Conservation (phyloP, 2,888 invertebrate species). For the Aelia acuminata region DNA sequence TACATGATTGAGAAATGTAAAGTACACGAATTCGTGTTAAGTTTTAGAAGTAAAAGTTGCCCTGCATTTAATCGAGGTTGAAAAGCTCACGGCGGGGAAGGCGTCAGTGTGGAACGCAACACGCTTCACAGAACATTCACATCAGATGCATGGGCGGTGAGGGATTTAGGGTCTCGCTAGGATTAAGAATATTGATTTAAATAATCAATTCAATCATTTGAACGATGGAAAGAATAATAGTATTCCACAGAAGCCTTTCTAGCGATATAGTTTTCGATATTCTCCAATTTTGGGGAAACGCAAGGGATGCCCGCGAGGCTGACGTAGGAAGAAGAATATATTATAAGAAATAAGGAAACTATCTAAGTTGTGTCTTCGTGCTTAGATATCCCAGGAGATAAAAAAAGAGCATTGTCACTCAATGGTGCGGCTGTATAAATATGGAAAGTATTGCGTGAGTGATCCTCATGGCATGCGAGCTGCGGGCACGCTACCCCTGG, state of each 20-base stretch:
- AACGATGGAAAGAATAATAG: too few species aligned
- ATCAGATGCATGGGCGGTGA: background rate
- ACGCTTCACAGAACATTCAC: conserved; percentile 7
- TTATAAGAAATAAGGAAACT: background rate
- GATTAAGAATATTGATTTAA: background rate
- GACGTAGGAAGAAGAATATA: conserved; percentile 7
- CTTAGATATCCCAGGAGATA: background rate
- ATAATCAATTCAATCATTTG: too few species aligned
- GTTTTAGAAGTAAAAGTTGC: background rate
- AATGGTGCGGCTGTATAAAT: conserved; percentile 47
- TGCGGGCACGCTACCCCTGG: background rate
- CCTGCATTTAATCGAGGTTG: background rate
- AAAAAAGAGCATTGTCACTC: conserved; percentile 39
- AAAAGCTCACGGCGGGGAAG: background rate
- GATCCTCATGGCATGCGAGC: background rate
- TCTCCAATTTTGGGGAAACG: background rate
- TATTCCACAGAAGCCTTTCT: too few species aligned
- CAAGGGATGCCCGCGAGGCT: background rate
- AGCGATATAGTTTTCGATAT: background rate
- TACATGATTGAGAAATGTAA: background rate
- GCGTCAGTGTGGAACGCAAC: conserved; percentile 14
- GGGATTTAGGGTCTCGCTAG: background rate
- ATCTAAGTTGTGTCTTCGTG: conserved; percentile 17
- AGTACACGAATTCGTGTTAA: conserved; percentile 37
- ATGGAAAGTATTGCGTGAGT: conserved; percentile 48